Base-by-base conservation (phyloP, 1,140 invertebrate genomes). In the Neodiprion lecontei region DNA sequence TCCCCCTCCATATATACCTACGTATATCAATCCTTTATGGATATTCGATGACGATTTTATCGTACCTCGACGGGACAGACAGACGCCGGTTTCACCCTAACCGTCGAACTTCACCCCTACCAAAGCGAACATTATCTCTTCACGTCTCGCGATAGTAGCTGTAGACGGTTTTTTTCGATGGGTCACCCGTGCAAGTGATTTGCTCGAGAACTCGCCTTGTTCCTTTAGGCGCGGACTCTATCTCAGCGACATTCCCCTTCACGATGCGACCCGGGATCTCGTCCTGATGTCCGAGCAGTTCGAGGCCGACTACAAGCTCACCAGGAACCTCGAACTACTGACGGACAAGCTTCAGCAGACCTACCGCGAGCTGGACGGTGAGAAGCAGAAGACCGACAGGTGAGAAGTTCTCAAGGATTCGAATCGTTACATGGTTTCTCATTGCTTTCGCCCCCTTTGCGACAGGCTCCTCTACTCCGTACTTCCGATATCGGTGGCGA, bases 301-400 rank as follows among this genome's bases (percentile, higher is more conserved):
- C 85, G 97, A 98, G 88, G 97, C 97, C 0, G 98, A 99, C 87
- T 99, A 99, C 88, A 98, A 99, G 86, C 90, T 99, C 75, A 99
- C 98, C 1, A 95, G 96, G 87, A 98, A 98, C 88, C 89, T 99
- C 78, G 98, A 99, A 88, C 92, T 99, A 71, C 91, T 99, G 7
- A 99, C 97, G 4, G 97, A 99, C 85, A 98, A 99, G 87, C 89
- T 99, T 71, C 97, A 99, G 84, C 95, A 97, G 85, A 98, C 97
- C 1, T 97, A 98, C 87, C 90, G 96, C 69, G 97, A 99, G 86
- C 89, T 99, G 78, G 97, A 99, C 82, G 93, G 93, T 21, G 98
- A 99, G 88, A 99, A 99, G 85, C 94, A 96, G 85, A 99, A 98
- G 89, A 99, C 97, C 47, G 98, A 99, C 88, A 95, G 95, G 96